Evolutionary conservation across 2,797 vertebrate species (phyloP).

Genomic region (Sylvia borin): DNA sequence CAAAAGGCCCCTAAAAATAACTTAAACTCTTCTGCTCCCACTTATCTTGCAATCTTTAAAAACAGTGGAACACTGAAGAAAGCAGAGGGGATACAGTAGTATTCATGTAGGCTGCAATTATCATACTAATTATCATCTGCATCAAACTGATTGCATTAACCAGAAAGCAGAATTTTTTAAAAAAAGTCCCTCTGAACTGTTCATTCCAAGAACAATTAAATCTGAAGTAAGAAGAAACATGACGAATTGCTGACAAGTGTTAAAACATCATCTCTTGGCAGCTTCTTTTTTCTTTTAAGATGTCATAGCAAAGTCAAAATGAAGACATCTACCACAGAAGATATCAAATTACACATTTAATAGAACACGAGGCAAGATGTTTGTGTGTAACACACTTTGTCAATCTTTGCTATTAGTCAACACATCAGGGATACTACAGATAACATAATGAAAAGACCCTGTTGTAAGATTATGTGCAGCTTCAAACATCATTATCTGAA

Average conservation of each 20-base stretch:
- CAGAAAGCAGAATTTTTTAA: not conserved
- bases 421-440: not conserved
- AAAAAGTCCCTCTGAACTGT: not conserved
- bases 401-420: conserved; percentile 10
- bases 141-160: conserved; percentile 4
- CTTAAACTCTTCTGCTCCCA: not conserved
- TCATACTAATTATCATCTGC: not conserved
- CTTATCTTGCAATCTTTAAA: conserved; percentile 4
- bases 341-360: conserved; percentile 59
- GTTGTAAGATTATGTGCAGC: not conserved
- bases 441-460: not conserved
- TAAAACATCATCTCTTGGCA: conserved; percentile 23
- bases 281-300: conserved; percentile 8
- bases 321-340: not conserved
- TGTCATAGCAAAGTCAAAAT: conserved; percentile 38
- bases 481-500: conserved; percentile 5
- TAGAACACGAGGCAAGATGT: not conserved
- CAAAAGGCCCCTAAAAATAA: conserved; percentile 25
- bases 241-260: not conserved
- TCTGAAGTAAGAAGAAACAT: not conserved
- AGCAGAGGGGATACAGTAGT: not conserved
- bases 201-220: conserved; percentile 40
- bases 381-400: not conserved
- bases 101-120: not conserved
- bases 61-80: not conserved